Evolutionary conservation across 37 sponge, comb jelly and placozoan genomes (phyloP).

Genomic region (Mnemiopsis leidyi): DNA sequence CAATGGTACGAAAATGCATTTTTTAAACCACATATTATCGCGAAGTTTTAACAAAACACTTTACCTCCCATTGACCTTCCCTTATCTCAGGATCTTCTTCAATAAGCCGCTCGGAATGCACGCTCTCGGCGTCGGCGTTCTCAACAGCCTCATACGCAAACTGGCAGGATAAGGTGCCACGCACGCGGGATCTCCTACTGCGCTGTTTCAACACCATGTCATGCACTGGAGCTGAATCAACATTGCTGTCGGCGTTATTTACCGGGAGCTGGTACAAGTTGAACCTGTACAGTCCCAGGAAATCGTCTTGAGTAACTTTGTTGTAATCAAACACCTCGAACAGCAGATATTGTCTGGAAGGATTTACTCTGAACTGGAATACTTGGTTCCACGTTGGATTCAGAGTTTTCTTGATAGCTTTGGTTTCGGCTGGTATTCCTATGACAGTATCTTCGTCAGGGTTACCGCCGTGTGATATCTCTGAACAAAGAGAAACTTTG

Average conservation of each 20-base stretch:
- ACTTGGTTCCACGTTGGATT: constrained; percentile 17
- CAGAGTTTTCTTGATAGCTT: constrained; percentile 19
- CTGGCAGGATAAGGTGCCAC: not conserved
- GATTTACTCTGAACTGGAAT: constrained; percentile 29
- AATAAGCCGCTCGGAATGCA: not conserved
- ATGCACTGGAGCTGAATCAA: not conserved
- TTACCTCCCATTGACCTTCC: constrained; percentile 25
- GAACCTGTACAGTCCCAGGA: constrained; percentile 63
- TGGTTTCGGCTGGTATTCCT: constrained; percentile 11
- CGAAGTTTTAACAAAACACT: not conserved
- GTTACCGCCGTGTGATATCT: not conserved
- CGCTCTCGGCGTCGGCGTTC: not conserved
- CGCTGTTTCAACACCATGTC: constrained; percentile 35
- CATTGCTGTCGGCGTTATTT: constrained; percentile 2
- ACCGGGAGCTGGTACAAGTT: constrained; percentile 40
- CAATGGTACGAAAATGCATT: too few relatives aligned
- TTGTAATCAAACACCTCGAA: constrained; percentile 53
- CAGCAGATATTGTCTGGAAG: constrained; percentile 31
- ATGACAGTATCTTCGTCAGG: constrained; percentile 13
- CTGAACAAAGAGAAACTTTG: not conserved
- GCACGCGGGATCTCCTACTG: constrained; percentile 27
- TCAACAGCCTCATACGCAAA: constrained; percentile 6
- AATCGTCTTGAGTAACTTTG: constrained; percentile 52
- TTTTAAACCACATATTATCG: too few relatives aligned
- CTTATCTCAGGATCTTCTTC: not conserved